Percentiles rank a stretch among this genome's conserved stretches.
Conservation (phyloP, 23 tunicate genomes). For the Halocynthia roretzi region DNA sequence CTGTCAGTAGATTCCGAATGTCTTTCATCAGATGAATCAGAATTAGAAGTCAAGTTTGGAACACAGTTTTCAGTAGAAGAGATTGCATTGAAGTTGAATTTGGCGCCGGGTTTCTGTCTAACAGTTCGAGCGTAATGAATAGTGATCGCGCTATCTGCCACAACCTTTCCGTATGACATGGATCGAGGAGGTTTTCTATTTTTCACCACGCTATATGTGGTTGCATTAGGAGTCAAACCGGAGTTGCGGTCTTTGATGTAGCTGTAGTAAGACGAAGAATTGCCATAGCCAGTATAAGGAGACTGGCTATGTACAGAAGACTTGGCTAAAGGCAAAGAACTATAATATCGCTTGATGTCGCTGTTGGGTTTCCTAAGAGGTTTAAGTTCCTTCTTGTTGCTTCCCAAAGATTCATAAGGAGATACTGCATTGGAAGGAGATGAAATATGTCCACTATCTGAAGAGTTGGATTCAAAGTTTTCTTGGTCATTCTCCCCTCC, state of each 20-base stretch:
- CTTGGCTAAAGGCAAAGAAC: slow-evolving; percentile 16
- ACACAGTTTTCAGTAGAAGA: background rate
- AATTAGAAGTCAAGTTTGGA: background rate
- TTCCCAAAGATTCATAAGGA: slow-evolving; percentile 3
- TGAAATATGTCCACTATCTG: slow-evolving; percentile 57
- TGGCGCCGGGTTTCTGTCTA: background rate
- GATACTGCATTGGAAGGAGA: slow-evolving; percentile 36
- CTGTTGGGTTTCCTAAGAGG: slow-evolving; percentile 30
- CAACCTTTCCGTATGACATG: no score
- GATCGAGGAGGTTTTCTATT: background rate
- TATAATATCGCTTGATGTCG: slow-evolving; percentile 72
- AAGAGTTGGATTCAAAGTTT: background rate
- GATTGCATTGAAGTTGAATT: background rate
- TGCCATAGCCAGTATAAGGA: slow-evolving; percentile 1
- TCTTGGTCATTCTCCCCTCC: background rate
- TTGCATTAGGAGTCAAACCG: background rate
- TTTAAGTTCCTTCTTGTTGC: background rate
- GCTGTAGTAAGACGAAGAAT: slow-evolving; percentile 9
- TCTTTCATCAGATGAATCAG: background rate
- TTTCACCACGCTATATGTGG: background rate
- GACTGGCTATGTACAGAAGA: background rate
- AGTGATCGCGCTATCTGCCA: slow-evolving; percentile 3
- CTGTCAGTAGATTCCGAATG: background rate
- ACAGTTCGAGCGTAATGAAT: slow-evolving; percentile 40
- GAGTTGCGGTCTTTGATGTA: background rate